Evolutionary conservation across 92 coral and sea anemone genomes (phyloP), one percentile per base, ranked within the genome.

Genomic region (Muricea muricata): DNA sequence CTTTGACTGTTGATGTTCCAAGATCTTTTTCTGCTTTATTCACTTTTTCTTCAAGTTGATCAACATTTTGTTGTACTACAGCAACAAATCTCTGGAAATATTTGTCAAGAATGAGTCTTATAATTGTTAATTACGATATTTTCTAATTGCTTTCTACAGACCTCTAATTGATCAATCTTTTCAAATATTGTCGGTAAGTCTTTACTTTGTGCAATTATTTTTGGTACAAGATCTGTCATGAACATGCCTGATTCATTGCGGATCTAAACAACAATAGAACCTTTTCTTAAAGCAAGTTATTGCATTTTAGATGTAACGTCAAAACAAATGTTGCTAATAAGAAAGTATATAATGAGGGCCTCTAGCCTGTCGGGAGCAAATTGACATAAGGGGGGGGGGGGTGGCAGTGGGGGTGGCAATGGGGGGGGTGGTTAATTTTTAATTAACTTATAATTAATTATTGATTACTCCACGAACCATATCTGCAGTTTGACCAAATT

Each of bases 401-500:
- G n/a, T n/a, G n/a, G n/a, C n/a, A n/a, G n/a, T n/a, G n/a, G n/a
- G n/a, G n/a, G n/a, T n/a, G n/a, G n/a, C n/a, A n/a, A n/a, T n/a
- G n/a, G n/a, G n/a, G n/a, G n/a, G n/a, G n/a, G n/a, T n/a, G n/a
- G n/a, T n/a, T n/a, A n/a, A n/a, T n/a, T n/a, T 45, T 2, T 45
- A 52, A 52, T 52, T 52, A 17, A 52, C 42, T 52, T 52, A 23
- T 52, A 52, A 52, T 52, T 52, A 25, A 52, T 25, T 52, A 26
- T 7, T 7, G 35, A 13, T 21, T 39, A 69, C 9, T 39, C 45
- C 14, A 13, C 89, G 84, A 82, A 96, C 99, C 92, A 97, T 92
- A 63, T 96, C 99, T 47, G 97, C 99, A 11, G 94, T 91, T 79
- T 96, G 99, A 21, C 96, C 93, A 87, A 96, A 96, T 72, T 96